Conservation (phyloP, 2,113 vertebrate genomes). For the Epinephelus cyanopodus region DNA sequence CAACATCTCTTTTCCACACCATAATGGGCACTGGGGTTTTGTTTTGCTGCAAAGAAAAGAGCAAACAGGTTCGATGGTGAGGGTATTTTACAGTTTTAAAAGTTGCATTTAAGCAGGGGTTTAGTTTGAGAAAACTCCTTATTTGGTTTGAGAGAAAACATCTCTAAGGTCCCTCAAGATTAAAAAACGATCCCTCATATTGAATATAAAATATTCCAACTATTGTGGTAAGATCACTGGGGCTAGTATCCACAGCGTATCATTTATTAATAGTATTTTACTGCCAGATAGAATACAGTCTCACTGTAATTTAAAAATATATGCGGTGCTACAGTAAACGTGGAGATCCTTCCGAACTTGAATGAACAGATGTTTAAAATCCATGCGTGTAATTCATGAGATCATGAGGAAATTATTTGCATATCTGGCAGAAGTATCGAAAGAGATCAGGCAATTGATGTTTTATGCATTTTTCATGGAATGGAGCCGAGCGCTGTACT, state of each 20-base stretch:
- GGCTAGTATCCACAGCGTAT: conserved; percentile 56
- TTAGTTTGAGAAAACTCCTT: conserved; percentile 41
- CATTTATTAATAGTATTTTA: conserved; percentile 70
- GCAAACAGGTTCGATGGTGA: conserved; percentile 21
- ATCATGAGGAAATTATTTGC: conserved; percentile 36
- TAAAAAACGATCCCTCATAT: conserved; percentile 29
- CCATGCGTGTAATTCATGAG: conserved; percentile 25
- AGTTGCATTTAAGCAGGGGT: conserved; percentile 16
- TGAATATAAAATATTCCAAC: conserved; percentile 38
- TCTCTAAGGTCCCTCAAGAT: conserved; percentile 15
- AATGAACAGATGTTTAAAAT: conserved; percentile 43
- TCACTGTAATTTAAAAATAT: conserved; percentile 43
- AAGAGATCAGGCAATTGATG: conserved; percentile 44
- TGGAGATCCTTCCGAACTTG: conserved; percentile 21
- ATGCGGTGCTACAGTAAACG: conserved; percentile 32
- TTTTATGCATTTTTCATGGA: conserved; percentile 74
- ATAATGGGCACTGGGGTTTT: conserved; percentile 6
- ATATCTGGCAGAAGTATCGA: conserved; percentile 38
- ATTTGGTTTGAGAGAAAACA: conserved; percentile 34
- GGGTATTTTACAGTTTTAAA: conserved; percentile 18
- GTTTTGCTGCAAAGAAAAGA: conserved; percentile 39
- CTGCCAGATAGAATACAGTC: conserved; percentile 36
- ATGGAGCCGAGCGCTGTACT: conserved; percentile 27
- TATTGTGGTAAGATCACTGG: conserved; percentile 52
- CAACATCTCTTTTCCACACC: conserved; percentile 24